phyloP scores from a whole-genome alignment of 2,888 invertebrate species.

The Tiliacea citrago region DNA sequence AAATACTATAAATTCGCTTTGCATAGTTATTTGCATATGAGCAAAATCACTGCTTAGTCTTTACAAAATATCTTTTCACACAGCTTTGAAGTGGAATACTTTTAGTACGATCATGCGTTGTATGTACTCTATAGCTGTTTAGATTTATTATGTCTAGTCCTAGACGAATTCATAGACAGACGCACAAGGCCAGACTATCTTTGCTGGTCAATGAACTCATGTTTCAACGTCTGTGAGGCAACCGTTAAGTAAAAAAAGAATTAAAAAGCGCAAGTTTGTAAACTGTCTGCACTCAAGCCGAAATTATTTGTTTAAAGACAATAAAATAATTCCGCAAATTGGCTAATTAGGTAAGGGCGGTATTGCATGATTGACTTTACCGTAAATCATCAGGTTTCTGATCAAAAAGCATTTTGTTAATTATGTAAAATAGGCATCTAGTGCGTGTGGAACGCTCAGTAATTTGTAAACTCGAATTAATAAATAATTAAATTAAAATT shows the following conservation, averaged over 20 bases:
- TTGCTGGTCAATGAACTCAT: slow-evolving; percentile 80
- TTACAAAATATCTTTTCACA: slow-evolving; percentile 2
- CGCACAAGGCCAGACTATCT: slow-evolving; percentile 83
- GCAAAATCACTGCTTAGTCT: background rate
- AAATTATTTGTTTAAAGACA: slow-evolving; percentile 46
- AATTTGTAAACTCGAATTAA: too few relatives aligned
- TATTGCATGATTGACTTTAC: slow-evolving; percentile 5
- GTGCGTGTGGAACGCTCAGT: too few relatives aligned
- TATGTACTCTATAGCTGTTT: slow-evolving; percentile 3
- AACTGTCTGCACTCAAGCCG: slow-evolving; percentile 59
- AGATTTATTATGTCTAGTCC: slow-evolving; percentile 53
- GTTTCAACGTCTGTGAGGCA: slow-evolving; percentile 75
- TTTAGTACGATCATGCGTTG: slow-evolving; percentile 48
- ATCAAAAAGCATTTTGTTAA: background rate
- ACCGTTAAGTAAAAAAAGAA: slow-evolving; percentile 75
- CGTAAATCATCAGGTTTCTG: too few relatives aligned
- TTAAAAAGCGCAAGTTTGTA: slow-evolving; percentile 66
- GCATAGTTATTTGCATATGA: background rate
- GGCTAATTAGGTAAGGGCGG: slow-evolving; percentile 29
- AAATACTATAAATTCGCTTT: background rate
- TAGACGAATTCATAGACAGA: slow-evolving; percentile 76
- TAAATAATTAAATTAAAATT: too few relatives aligned
- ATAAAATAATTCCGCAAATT: slow-evolving; percentile 35
- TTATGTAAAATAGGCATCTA: too few relatives aligned
- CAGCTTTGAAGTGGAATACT: slow-evolving; percentile 39